Base-by-base conservation (phyloP, 2,888 invertebrate species). In the Zygogramma bicolorata region DNA sequence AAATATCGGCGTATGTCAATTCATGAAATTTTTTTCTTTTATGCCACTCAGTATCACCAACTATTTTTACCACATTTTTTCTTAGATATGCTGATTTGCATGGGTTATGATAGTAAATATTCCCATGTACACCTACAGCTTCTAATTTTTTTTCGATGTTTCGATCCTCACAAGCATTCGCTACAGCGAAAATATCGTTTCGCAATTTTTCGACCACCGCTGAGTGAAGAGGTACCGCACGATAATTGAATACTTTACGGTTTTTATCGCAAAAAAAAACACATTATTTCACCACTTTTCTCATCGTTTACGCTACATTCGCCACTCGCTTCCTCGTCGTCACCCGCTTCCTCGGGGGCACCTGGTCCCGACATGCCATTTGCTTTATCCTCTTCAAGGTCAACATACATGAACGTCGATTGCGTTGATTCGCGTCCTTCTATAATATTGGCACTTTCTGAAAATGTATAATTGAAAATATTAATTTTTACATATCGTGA, bases 211-310 rank as follows among this genome's bases (percentile, higher is more conserved):
- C 25, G 46, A 15, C 63, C 6, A 29, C n/a, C 15, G 63, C 8
- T 3, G 49, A 63, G 29, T 63, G 42, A 46, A 63, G n/a, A 13
- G 63, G 63, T 40, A 40, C 10, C 20, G 25, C 42, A 18, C 62
- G 62, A 40, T 63, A 63, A 63, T 63, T 63, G 2, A 1, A 10
- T 7, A 46, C 29, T 63, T 46, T 63, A 10, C 63, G 46, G 29
- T 27, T n/a, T 46, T 63, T 63, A 25, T 62, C 38, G 22, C 61
- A 62, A 62, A 63, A 63, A 63, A 63, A 63, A 20, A 22, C n/a
- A 40, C 3, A 59, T 18, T 6, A 20, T 0, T 40, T 42, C 22
- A 13, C 18, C 10, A 38, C 7, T 20, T 29, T 42, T 29, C 63
- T 63, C 15, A 2, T 63, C 18, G 38, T 15, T 49, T 49, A n/a